A percentile compares a stretch with the other conserved stretches of the same genome.
These are phyloP conservation scores for Trichoplax adhaerens DNA, from an alignment of 37 sponge, comb jelly and placozoan species.

Conservation along the genomic window DNA sequence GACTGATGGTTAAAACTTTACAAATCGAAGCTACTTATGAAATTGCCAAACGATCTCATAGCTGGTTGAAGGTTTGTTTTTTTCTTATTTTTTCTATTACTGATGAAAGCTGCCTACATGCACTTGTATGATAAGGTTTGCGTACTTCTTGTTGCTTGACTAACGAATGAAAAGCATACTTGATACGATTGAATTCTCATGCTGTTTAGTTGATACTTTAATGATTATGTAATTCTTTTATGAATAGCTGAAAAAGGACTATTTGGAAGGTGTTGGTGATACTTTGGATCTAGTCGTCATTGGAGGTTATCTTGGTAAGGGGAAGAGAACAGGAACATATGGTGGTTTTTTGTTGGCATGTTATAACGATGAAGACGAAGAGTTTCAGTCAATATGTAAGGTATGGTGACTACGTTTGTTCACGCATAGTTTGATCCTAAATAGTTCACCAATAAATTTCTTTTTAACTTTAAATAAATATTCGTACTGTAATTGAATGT, in stretches of 20 bases:
- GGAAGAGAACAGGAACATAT: conserved; percentile 85
- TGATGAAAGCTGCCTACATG: too few species aligned
- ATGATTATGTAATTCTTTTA: too few species aligned
- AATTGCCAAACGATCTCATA: conserved; percentile 87
- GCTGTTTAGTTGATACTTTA: too few species aligned
- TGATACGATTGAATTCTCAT: too few species aligned
- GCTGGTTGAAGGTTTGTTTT: conserved; percentile 80
- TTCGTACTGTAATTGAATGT: not conserved
- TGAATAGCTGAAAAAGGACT: conserved; percentile 87
- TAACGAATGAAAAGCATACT: too few species aligned
- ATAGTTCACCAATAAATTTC: not conserved
- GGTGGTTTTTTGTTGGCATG: conserved; percentile 94
- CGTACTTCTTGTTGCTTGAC: too few species aligned
- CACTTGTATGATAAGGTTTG: too few species aligned
- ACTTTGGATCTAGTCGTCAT: conserved; percentile 88
- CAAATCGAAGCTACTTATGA: conserved; percentile 91
- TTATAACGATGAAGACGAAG: conserved; percentile 82
- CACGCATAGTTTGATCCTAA: not conserved
- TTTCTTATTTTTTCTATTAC: too few species aligned
- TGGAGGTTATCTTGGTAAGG: conserved; percentile 87
- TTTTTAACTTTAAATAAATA: not conserved
- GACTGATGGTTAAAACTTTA: conserved; percentile 94
- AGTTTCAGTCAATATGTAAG: conserved; percentile 91
- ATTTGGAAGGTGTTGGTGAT: conserved; percentile 92
- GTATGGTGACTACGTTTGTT: conserved; percentile 11